Conservation (phyloP, 2,113 vertebrate species). For the Mastomys coucha region DNA sequence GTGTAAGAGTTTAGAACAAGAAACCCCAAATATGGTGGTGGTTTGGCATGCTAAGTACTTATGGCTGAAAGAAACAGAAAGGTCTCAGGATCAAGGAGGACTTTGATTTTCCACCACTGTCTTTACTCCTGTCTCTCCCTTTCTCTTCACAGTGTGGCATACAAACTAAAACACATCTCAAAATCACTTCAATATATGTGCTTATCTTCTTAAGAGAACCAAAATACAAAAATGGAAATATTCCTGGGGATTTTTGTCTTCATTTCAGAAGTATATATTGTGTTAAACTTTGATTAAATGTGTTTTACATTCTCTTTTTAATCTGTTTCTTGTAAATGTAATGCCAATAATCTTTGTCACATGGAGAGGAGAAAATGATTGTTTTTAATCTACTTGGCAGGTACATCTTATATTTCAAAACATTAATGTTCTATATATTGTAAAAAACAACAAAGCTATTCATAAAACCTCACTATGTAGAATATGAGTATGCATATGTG, state of each 20-base stretch:
- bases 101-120: background rate
- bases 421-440: background rate
- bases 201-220: background rate
- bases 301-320: background rate
- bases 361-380: background rate
- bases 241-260: background rate
- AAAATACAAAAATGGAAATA: background rate
- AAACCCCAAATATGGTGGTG: background rate
- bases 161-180: background rate
- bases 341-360: background rate
- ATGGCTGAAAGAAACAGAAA: background rate
- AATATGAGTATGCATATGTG: background rate
- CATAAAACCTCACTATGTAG: background rate
- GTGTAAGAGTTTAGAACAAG: background rate
- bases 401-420: conserved; percentile 9
- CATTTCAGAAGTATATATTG: background rate
- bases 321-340: background rate
- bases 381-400: background rate
- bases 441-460: background rate
- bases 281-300: background rate
- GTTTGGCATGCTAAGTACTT: background rate
- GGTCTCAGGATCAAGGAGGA: background rate
- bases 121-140: background rate
- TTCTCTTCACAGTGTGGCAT: background rate
- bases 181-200: background rate